Conservation (phyloP, 2,888 invertebrate genomes). For the Thalpophila matura region DNA sequence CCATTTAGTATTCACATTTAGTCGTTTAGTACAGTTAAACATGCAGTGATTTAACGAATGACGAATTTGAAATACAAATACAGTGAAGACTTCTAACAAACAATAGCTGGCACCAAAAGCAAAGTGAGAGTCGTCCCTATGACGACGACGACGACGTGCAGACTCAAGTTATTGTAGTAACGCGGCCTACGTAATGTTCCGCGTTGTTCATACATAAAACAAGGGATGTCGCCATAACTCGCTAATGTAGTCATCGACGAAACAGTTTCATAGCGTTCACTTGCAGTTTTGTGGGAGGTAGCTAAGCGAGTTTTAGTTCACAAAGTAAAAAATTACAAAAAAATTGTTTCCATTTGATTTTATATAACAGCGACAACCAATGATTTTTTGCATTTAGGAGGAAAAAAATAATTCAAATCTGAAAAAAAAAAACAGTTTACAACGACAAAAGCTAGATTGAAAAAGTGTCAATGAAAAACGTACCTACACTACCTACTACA, state of each 20-base stretch:
- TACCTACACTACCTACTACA: background rate
- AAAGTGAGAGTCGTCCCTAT: conserved; percentile 76
- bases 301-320: conserved; percentile 8
- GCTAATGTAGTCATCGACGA: conserved; percentile 40
- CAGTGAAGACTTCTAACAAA: conserved; percentile 79
- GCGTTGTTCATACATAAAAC: conserved; percentile 68
- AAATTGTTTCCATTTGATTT: conserved; percentile 17
- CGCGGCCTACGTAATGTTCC: conserved; percentile 66
- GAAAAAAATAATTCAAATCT: conserved; percentile 12
- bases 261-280: conserved; percentile 32
- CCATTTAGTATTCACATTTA: conserved; percentile 35
- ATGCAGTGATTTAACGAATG: conserved; percentile 30
- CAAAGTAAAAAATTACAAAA: conserved; percentile 24
- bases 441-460: conserved; percentile 20
- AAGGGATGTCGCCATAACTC: conserved; percentile 61
- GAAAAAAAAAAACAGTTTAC: conserved; percentile 26
- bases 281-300: conserved; percentile 38
- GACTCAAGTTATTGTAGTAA: conserved; percentile 64
- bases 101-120: conserved; percentile 75
- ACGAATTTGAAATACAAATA: conserved; percentile 63
- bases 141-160: conserved; percentile 17
- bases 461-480: conserved; percentile 29
- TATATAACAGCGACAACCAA: conserved; percentile 12
- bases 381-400: conserved; percentile 2
- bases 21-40: conserved; percentile 23